phyloP scores from a whole-genome alignment of 1,140 invertebrate species.

The Pogonomyrmex californicus region DNA sequence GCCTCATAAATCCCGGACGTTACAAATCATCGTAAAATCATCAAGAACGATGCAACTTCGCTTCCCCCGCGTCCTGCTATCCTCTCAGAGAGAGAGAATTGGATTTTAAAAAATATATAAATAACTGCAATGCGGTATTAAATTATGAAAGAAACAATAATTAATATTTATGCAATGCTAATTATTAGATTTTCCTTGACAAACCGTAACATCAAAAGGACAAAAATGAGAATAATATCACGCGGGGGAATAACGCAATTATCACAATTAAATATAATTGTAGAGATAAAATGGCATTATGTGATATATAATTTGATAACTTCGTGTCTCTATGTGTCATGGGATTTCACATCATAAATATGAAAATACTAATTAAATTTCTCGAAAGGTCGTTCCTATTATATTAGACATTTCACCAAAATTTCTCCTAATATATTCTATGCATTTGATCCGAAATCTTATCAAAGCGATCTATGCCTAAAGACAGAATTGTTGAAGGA shows the following conservation, averaged over 20 bases:
- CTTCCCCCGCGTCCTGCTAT: background rate
- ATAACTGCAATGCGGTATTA: conserved; percentile 24
- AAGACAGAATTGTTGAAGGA: conserved; percentile 11
- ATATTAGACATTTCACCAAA: background rate
- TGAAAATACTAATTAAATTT: conserved; percentile 21
- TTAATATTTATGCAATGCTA: conserved; percentile 25
- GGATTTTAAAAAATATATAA: conserved; percentile 35
- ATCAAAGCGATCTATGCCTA: background rate
- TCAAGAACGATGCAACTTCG: background rate
- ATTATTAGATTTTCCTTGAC: conserved; percentile 49
- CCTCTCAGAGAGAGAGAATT: conserved; percentile 11
- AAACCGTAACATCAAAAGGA: conserved; percentile 32
- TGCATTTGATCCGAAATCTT: conserved; percentile 34
- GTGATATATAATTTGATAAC: conserved; percentile 36
- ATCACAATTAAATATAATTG: conserved; percentile 48
- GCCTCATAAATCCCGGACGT: conserved; percentile 32
- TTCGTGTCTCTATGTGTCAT: conserved; percentile 3
- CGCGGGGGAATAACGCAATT: conserved; percentile 26
- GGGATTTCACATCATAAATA: conserved; percentile 22
- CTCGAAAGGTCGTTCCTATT: background rate
- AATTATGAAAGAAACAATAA: conserved; percentile 50
- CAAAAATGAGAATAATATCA: conserved; percentile 46
- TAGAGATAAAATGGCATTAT: conserved; percentile 37
- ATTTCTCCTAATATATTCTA: background rate
- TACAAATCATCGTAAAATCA: conserved; percentile 41